These are phyloP conservation scores for Spheniscus humboldti DNA, from an alignment of 2,797 vertebrate species.

Conservation along the genomic window DNA sequence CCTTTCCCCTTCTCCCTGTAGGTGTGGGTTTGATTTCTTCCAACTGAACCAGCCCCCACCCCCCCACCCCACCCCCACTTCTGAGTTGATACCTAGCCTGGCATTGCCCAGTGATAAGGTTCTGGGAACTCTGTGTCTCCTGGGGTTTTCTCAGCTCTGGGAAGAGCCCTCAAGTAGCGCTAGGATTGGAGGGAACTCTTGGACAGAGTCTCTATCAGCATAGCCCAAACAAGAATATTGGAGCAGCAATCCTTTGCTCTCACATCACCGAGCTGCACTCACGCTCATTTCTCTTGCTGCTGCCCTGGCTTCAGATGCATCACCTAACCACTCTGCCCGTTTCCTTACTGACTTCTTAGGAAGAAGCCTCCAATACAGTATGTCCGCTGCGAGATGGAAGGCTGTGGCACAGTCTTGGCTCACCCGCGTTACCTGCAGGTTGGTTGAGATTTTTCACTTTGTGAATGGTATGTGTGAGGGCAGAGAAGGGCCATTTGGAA, in stretches of 20 bases:
- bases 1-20: background rate
- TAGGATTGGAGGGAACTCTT: background rate
- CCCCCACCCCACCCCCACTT: background rate
- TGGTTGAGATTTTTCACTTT: background rate
- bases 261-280: background rate
- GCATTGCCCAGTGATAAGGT: background rate
- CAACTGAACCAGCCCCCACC: background rate
- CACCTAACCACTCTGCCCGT: background rate
- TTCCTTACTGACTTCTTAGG: constrained; percentile 64
- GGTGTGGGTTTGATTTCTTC: background rate
- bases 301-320: background rate
- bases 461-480: background rate
- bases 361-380: constrained; percentile 99
- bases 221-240: background rate
- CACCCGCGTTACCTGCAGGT: constrained; percentile 97
- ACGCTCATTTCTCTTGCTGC: background rate
- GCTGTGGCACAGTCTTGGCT: constrained; percentile 94
- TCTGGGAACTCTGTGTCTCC: background rate
- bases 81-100: background rate
- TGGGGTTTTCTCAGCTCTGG: background rate
- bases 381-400: constrained; percentile 97
- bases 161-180: background rate
- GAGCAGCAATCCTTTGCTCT: background rate
- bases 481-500: background rate
- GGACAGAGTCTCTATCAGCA: background rate